Conservation (phyloP, 2,888 invertebrate genomes). For the Polydesmus complanatus region DNA sequence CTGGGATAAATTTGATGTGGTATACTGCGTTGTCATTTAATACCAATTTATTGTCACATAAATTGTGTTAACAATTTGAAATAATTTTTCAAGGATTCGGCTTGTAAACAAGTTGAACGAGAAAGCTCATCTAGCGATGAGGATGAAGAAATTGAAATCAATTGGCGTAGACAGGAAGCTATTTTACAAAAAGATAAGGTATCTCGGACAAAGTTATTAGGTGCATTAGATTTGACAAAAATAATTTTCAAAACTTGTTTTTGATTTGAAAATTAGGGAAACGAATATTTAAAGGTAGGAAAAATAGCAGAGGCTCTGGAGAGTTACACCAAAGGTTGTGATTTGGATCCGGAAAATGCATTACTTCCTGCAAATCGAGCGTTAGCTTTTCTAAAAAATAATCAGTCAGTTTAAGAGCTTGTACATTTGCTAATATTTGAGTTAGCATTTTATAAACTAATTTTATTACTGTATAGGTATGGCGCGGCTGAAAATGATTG, state of each 20-base stretch:
- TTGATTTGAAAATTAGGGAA: conserved; percentile 28
- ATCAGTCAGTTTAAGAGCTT: conserved; percentile 45
- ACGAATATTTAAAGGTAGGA: conserved; percentile 31
- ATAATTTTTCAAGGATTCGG: not conserved
- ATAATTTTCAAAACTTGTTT: not conserved
- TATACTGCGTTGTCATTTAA: conserved; percentile 33
- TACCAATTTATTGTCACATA: too few species aligned
- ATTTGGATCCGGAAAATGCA: conserved; percentile 36
- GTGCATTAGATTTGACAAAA: not conserved
- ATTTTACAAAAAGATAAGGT: conserved; percentile 55
- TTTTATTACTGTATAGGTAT: conserved; percentile 27
- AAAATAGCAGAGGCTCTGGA: conserved; percentile 32
- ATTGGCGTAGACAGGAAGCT: conserved; percentile 42
- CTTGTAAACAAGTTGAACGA: not conserved
- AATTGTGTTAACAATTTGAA: not conserved
- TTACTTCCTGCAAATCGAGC: conserved; percentile 77
- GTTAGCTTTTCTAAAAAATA: conserved; percentile 65
- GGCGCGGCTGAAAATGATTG: conserved; percentile 35
- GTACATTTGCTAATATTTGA: not conserved
- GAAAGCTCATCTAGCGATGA: not conserved
- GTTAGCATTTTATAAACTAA: not conserved
- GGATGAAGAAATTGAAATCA: not conserved
- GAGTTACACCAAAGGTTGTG: conserved; percentile 32
- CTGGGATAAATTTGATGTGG: conserved; percentile 69
- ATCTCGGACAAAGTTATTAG: not conserved